Conservation (phyloP, 2,888 invertebrate species). For the Diachrysia chrysitis region DNA sequence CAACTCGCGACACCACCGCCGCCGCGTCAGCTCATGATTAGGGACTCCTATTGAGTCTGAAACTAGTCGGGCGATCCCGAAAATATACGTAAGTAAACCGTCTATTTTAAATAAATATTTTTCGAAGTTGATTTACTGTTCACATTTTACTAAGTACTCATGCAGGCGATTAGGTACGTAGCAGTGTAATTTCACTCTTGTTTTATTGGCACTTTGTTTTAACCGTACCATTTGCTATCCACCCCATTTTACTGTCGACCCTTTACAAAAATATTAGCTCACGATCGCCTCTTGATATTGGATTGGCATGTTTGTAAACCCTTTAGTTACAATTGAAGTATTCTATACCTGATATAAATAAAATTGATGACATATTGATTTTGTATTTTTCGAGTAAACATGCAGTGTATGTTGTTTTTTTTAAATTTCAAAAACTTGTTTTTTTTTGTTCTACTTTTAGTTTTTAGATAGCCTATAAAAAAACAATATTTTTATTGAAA, state of each 20-base stretch:
- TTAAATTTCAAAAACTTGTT: too few relatives aligned
- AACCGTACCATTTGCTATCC: constrained; percentile 34
- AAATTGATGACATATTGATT: too few relatives aligned
- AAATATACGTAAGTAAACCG: too few relatives aligned
- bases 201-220: constrained; percentile 63
- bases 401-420: too few relatives aligned
- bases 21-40: too few relatives aligned
- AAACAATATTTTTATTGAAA: background rate
- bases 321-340: background rate
- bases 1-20: too few relatives aligned
- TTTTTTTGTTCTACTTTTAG: too few relatives aligned
- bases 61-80: too few relatives aligned
- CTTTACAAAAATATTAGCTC: constrained; percentile 49
- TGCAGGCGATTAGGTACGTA: constrained; percentile 51
- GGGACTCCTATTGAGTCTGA: too few relatives aligned
- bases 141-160: constrained; percentile 25
- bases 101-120: background rate
- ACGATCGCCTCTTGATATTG: constrained; percentile 28
- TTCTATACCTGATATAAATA: background rate
- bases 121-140: constrained; percentile 26
- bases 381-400: too few relatives aligned
- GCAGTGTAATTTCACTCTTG: constrained; percentile 53
- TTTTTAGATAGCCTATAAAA: background rate
- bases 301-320: constrained; percentile 15
- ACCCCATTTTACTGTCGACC: constrained; percentile 43